Percentiles rank a stretch among this genome's conserved stretches.
Conservation (phyloP, 2,797 vertebrate genomes). For the Micropoecilia bifurca region DNA sequence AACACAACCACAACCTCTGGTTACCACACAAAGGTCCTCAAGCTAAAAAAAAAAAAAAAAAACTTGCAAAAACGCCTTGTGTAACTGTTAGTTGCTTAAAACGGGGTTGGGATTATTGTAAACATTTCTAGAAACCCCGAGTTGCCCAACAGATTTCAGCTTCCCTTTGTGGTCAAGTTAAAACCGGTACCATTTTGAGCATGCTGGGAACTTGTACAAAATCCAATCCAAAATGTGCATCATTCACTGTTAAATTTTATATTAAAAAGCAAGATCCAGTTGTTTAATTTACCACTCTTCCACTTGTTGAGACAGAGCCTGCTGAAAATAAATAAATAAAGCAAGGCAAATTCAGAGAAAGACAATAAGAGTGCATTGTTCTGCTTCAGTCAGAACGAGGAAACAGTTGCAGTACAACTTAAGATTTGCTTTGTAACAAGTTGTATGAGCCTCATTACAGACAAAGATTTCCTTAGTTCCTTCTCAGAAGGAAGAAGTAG, state of each 20-base stretch:
- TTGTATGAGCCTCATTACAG: neutral
- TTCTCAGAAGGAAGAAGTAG: constrained; percentile 35
- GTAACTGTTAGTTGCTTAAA: constrained; percentile 70
- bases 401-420: neutral
- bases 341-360: constrained; percentile 17
- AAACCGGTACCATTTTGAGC: constrained; percentile 43
- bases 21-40: constrained; percentile 23
- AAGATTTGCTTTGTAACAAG: constrained; percentile 1
- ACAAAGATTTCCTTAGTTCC: constrained; percentile 28
- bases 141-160: constrained; percentile 59
- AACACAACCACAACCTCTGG: constrained; percentile 3
- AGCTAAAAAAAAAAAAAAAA: neutral
- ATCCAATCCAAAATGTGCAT: constrained; percentile 28
- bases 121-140: constrained; percentile 58
- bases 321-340: constrained; percentile 62
- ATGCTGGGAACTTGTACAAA: constrained; percentile 47
- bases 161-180: constrained; percentile 55
- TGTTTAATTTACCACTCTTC: constrained; percentile 59
- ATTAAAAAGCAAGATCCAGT: constrained; percentile 11
- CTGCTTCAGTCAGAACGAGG: constrained; percentile 1
- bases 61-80: constrained; percentile 33
- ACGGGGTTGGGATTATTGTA: constrained; percentile 33
- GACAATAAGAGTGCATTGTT: neutral
- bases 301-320: constrained; percentile 53
- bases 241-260: constrained; percentile 12